Evolutionary conservation across 2,113 vertebrate species (phyloP).

Genomic region (Benitochromis conjunctus): DNA sequence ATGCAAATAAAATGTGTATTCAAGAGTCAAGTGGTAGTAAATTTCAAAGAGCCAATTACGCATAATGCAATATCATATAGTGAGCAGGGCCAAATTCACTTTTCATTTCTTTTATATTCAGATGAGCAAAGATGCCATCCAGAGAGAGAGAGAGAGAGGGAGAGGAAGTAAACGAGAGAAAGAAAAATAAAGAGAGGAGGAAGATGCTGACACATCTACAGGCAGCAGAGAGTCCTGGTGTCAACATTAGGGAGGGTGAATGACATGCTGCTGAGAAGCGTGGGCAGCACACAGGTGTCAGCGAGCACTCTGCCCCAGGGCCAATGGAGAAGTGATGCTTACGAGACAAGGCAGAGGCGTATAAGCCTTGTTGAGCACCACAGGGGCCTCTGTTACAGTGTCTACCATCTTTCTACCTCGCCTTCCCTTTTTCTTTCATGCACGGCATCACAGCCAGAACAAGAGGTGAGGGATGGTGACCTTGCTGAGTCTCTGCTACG

Average conservation of each 20-base stretch:
- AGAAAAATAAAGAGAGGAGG: background rate
- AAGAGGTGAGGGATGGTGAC: conserved; percentile 2
- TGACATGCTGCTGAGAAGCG: conserved; percentile 46
- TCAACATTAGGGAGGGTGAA: conserved; percentile 53
- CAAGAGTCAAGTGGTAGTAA: background rate
- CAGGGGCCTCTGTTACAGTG: conserved; percentile 19
- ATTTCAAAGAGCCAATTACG: conserved; percentile 19
- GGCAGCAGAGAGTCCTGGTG: conserved; percentile 34
- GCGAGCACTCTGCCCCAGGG: conserved; percentile 47
- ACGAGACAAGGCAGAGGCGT: conserved; percentile 58
- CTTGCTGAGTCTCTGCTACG: background rate
- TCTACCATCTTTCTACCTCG: background rate
- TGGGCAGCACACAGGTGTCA: conserved; percentile 58
- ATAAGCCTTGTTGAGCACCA: conserved; percentile 24
- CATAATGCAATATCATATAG: conserved; percentile 1
- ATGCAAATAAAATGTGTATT: conserved; percentile 11
- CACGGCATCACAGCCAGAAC: background rate
- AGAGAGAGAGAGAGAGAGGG: background rate
- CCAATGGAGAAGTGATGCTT: conserved; percentile 50
- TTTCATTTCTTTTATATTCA: conserved; percentile 41
- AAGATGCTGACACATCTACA: conserved; percentile 45
- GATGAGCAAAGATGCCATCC: conserved; percentile 32
- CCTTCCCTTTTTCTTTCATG: background rate
- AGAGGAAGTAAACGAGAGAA: background rate
- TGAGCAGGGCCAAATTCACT: background rate